phyloP scores from a whole-genome alignment of 92 coral and sea anemone species.

The Virgularia gustaviana region DNA sequence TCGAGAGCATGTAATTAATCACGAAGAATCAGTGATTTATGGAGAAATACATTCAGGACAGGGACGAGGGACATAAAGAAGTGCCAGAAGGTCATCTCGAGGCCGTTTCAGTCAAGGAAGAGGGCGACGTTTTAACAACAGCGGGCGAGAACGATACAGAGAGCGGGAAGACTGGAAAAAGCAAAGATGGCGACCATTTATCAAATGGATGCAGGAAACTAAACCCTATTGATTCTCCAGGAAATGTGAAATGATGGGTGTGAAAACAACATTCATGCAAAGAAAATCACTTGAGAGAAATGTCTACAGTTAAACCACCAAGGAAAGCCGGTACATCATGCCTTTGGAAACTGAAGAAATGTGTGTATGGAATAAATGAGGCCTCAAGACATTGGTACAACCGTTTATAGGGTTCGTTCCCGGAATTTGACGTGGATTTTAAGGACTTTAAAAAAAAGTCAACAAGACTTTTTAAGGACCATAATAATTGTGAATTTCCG shows the following conservation, averaged over 20 bases:
- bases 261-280: slow-evolving; percentile 2
- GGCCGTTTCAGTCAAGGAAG: not conserved
- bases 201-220: not conserved
- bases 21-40: not conserved
- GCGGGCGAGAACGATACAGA: not conserved
- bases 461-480: too few species aligned
- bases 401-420: too few species aligned
- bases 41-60: not conserved
- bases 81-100: not conserved
- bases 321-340: slow-evolving; percentile 3
- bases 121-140: not conserved
- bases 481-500: too few species aligned
- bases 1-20: not conserved
- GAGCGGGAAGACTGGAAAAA: not conserved
- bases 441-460: too few species aligned
- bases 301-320: slow-evolving; percentile 14
- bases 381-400: slow-evolving; percentile 8
- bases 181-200: not conserved
- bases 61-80: not conserved
- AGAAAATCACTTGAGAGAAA: slow-evolving; percentile 6
- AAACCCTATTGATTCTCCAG: not conserved
- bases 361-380: slow-evolving; percentile 12
- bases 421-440: too few species aligned
- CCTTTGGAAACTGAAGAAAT: slow-evolving; percentile 10
- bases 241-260: slow-evolving; percentile 6